A percentile compares a stretch with the other conserved stretches of the same genome.
Evolutionary conservation across 1,140 invertebrate species (phyloP).

Genomic region (Aphidius gifuensis): DNA sequence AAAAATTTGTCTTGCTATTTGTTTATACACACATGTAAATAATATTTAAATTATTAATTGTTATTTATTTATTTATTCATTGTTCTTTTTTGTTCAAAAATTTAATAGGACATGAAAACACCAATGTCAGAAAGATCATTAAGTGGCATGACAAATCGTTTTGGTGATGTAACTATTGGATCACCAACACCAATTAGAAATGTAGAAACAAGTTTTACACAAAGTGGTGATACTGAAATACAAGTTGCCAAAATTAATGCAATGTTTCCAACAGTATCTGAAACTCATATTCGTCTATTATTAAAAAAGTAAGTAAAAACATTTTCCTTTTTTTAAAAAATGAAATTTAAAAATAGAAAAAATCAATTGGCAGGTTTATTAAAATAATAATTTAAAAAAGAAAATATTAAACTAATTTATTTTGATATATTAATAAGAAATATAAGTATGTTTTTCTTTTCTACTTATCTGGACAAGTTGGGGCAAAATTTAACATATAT

Average conservation of each 20-base stretch:
- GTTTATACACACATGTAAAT: too few species aligned
- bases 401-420: too few species aligned
- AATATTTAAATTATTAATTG: not conserved
- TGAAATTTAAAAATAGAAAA: constrained; percentile 18
- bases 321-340: constrained; percentile 20
- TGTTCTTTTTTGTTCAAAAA: constrained; percentile 13
- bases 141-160: constrained; percentile 48
- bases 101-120: constrained; percentile 53
- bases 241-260: constrained; percentile 79
- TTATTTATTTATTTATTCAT: constrained; percentile 1
- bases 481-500: too few species aligned
- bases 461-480: too few species aligned
- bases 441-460: too few species aligned
- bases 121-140: constrained; percentile 54
- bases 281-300: constrained; percentile 81
- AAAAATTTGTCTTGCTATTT: not conserved
- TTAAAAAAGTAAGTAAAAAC: constrained; percentile 75
- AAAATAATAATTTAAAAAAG: too few species aligned
- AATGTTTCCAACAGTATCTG: constrained; percentile 88
- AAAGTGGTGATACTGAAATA: constrained; percentile 64
- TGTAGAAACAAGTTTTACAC: constrained; percentile 66
- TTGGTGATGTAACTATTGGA: constrained; percentile 50
- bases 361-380: not conserved
- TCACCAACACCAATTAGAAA: constrained; percentile 55
- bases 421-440: too few species aligned